A percentile compares a stretch with the other conserved stretches of the same genome.
phyloP scores from a whole-genome alignment of 2,888 invertebrate species.

The Agrochola litura region DNA sequence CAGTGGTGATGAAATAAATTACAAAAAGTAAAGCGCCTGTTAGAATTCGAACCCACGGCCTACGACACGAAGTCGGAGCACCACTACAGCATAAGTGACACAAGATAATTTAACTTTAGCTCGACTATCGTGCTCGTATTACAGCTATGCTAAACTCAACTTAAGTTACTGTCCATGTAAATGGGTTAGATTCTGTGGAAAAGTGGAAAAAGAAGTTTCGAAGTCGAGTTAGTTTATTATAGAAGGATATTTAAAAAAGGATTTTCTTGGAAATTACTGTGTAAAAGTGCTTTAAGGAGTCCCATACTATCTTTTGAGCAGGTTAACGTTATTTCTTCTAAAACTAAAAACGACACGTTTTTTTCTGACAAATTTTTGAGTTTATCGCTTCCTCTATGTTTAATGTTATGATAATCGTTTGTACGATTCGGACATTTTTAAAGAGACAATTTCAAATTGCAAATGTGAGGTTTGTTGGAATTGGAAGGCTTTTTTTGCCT shows the following conservation, averaged over 20 bases:
- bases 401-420: background rate
- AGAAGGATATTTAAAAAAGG: slow-evolving; percentile 31
- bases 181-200: slow-evolving; percentile 57
- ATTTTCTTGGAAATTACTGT: slow-evolving; percentile 38
- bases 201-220: slow-evolving; percentile 57
- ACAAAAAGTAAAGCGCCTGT: background rate
- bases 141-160: slow-evolving; percentile 59
- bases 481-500: no score
- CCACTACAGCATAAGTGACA: background rate
- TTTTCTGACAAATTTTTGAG: background rate
- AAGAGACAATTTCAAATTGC: background rate
- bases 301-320: slow-evolving; percentile 18
- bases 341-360: background rate
- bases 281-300: slow-evolving; percentile 19
- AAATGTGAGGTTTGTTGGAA: background rate
- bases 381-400: no score
- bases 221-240: slow-evolving; percentile 44
- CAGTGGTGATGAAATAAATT: background rate
- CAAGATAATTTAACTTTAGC: slow-evolving; percentile 60
- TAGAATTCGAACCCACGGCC: background rate
- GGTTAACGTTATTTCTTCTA: background rate
- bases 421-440: background rate
- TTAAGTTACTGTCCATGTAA: slow-evolving; percentile 60
- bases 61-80: background rate
- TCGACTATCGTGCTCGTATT: slow-evolving; percentile 37